Evolutionary conservation across 1,140 invertebrate genomes (phyloP), one percentile per base, ranked within the genome.

Genomic region (Neomicropteryx cornuta): DNA sequence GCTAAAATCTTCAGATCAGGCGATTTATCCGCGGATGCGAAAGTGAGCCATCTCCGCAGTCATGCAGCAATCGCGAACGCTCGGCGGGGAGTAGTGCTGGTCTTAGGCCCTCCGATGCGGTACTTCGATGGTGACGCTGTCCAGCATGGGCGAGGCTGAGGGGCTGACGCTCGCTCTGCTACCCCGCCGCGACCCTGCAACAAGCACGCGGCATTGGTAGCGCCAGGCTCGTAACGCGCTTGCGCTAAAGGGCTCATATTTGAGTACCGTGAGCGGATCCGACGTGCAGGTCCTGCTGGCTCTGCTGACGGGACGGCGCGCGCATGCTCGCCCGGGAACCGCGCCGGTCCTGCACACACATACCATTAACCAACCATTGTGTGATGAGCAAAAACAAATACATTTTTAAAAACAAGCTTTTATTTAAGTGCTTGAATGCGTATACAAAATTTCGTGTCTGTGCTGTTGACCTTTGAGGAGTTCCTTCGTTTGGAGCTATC

Each of bases 261-360:
- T 16, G 23, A 16, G 19, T 42, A 30, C 18, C 28, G 10, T 79
- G 38, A 84, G 83, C 47, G 84, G 87, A 49, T 86, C 81, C 22
- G 83, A 79, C 48, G n/a, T 81, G 72, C 38, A 88, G 67, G 29
- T 84, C 86, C 45, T 79, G 80, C 71, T 86, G 81, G 55, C 83
- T 87, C 33, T 83, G 81, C 55, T 87, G 83, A 17, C 85, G 68
- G 33, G 81, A 84, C 1, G 84, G 83, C 5, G 74, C 81, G 17
- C 82, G 72, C 49, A 77, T 74, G 50, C 83, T 86, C 21, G 78
- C 77, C 18, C 83, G 67, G n/a, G 84, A 85, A 18, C 81, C 81
- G 5, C 81, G 74, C 42, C 83, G 70, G 45, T 83, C 81, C 58
- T 66, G 43, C n/a, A n/a, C n/a, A n/a, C n/a, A n/a, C n/a, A n/a